These are phyloP conservation scores for Erebia palarica DNA, from an alignment of 2,888 invertebrate genomes.

Conservation along the genomic window DNA sequence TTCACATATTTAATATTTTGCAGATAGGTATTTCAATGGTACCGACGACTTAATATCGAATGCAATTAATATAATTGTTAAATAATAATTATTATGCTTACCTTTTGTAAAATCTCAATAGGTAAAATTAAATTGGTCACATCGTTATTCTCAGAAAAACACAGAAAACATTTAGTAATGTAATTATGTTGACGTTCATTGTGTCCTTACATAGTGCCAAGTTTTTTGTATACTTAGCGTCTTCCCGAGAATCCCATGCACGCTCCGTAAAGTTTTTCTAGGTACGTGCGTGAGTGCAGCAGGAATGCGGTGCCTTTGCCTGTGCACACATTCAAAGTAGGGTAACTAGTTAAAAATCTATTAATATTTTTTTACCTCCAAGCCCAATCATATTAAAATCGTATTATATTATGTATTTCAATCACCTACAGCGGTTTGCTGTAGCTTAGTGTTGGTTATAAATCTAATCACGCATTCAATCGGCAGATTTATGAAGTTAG, in stretches of 20 bases:
- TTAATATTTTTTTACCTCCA: constrained; percentile 19
- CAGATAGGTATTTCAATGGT: neutral
- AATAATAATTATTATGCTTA: neutral
- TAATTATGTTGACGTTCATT: constrained; percentile 40
- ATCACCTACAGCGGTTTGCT: constrained; percentile 19
- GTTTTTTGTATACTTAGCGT: constrained; percentile 38
- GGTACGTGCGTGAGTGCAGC: constrained; percentile 38
- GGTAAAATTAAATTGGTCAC: constrained; percentile 28
- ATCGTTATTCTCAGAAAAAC: constrained; percentile 33
- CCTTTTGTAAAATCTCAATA: constrained; percentile 16
- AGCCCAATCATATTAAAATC: constrained; percentile 22
- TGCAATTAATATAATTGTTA: constrained; percentile 20
- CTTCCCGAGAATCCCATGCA: constrained; percentile 39
- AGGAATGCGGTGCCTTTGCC: constrained; percentile 37
- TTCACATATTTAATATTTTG: neutral
- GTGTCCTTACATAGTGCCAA: constrained; percentile 40
- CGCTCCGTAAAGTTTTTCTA: constrained; percentile 39
- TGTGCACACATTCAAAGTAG: constrained; percentile 25
- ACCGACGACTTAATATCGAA: neutral
- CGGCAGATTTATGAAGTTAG: constrained; percentile 49
- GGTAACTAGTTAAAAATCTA: constrained; percentile 15
- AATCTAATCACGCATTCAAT: constrained; percentile 48
- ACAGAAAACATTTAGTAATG: constrained; percentile 35
- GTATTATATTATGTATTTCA: constrained; percentile 23
- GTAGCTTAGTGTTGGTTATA: constrained; percentile 35